These are phyloP conservation scores for Dromiciops gliroides DNA, from an alignment of 2,113 vertebrate genomes.

Conservation along the genomic window DNA sequence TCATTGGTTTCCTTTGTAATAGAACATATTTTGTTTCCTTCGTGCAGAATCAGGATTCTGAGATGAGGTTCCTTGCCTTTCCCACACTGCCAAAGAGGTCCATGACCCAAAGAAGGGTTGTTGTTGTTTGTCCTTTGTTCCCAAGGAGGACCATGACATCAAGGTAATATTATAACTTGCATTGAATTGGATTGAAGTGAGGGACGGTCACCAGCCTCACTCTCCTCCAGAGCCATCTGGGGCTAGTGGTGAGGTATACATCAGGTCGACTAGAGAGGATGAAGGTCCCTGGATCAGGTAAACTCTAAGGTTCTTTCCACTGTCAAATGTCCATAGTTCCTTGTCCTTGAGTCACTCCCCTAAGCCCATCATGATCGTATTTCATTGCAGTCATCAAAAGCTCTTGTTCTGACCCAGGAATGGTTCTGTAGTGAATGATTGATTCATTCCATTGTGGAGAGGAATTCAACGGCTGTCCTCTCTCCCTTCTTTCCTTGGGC, in stretches of 20 bases:
- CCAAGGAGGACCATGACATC: too few species aligned
- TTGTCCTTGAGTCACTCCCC: neutral
- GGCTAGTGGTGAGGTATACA: too few species aligned
- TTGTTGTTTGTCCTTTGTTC: too few species aligned
- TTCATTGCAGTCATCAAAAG: neutral
- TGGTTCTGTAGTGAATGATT: neutral
- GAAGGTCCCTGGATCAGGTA: neutral
- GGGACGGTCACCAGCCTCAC: too few species aligned
- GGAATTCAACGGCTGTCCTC: neutral
- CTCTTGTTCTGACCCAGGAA: neutral
- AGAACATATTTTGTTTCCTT: neutral
- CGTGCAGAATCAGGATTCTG: neutral
- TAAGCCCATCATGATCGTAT: neutral
- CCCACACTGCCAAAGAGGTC: neutral
- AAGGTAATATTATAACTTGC: too few species aligned
- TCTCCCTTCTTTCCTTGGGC: neutral
- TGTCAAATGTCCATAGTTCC: neutral
- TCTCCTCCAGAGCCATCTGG: too few species aligned
- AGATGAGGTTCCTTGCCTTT: neutral
- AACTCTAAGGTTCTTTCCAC: too few species aligned
- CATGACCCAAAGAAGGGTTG: neutral
- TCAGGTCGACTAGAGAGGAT: too few species aligned
- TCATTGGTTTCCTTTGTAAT: neutral
- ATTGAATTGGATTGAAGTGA: too few species aligned
- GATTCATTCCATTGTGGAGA: neutral